These are phyloP conservation scores for Microtus obscurus DNA, from an alignment of 2,797 vertebrate genomes.

Conservation along the genomic window DNA sequence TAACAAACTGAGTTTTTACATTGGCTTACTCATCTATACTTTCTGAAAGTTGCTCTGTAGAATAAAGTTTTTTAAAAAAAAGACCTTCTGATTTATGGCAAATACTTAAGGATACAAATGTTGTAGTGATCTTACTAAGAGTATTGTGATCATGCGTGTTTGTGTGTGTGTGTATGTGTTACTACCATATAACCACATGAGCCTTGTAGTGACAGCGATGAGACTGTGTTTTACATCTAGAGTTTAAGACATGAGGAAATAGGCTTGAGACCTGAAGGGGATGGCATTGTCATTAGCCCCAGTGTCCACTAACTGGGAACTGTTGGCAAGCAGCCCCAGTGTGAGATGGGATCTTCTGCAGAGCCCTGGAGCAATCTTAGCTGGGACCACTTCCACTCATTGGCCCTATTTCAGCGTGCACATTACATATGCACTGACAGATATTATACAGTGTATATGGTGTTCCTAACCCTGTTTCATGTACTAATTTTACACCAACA, in stretches of 20 bases:
- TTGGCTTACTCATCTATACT: background rate
- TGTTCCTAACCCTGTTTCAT: background rate
- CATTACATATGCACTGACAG: background rate
- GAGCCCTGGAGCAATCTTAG: background rate
- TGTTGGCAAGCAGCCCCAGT: background rate
- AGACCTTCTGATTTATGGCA: background rate
- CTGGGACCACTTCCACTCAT: background rate
- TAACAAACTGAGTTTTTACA: background rate
- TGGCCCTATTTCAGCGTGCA: background rate
- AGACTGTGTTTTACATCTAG: background rate
- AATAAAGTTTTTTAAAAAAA: background rate
- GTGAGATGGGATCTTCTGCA: background rate
- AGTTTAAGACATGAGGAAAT: background rate
- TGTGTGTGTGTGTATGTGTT: background rate
- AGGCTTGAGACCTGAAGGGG: background rate
- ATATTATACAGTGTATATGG: background rate
- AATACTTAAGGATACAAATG: constrained; percentile 2
- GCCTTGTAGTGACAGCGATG: background rate
- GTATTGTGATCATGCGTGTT: background rate
- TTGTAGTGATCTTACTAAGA: background rate
- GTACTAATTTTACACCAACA: background rate
- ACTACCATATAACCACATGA: background rate
- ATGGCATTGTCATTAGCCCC: too few relatives aligned
- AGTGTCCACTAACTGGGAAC: background rate
- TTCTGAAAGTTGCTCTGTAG: background rate